Conservation (phyloP, 1,140 invertebrate genomes). For the Eubasilissa regina region DNA sequence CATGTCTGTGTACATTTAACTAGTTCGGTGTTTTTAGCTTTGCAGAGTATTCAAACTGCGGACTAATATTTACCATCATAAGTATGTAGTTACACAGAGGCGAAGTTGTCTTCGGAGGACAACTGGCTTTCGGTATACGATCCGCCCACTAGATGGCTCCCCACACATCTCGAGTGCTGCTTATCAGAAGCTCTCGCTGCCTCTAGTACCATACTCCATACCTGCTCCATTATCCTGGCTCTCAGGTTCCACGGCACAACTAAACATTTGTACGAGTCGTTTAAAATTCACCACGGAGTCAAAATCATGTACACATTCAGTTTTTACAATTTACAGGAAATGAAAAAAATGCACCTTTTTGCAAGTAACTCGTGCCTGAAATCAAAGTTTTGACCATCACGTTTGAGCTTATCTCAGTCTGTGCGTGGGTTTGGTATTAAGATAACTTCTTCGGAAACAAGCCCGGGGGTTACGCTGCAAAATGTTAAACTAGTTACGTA, state of each 20-base stretch:
- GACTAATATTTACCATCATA: background rate
- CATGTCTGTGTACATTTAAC: background rate
- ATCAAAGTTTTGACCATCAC: background rate
- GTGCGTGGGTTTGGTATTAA: background rate
- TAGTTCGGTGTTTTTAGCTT: constrained; percentile 10
- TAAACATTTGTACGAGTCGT: background rate
- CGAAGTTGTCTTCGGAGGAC: constrained; percentile 13
- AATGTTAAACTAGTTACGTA: background rate
- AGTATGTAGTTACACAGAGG: background rate
- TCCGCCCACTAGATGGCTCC: constrained; percentile 26
- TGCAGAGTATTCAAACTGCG: constrained; percentile 4
- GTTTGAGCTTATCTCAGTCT: background rate
- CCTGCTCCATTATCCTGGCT: constrained; percentile 32
- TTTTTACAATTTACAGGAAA: too few relatives aligned
- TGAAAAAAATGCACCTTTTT: too few relatives aligned
- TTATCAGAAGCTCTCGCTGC: constrained; percentile 26
- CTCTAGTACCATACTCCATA: constrained; percentile 27
- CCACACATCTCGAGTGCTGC: constrained; percentile 23
- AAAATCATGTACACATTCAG: too few relatives aligned
- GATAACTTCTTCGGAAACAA: too few relatives aligned
- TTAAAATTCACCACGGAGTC: too few relatives aligned
- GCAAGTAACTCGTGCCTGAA: background rate
- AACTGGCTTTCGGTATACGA: constrained; percentile 24
- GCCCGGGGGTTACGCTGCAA: background rate
- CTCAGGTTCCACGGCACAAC: background rate